Conservation (phyloP, 2,113 vertebrate species). For the Nesogale talazaci region DNA sequence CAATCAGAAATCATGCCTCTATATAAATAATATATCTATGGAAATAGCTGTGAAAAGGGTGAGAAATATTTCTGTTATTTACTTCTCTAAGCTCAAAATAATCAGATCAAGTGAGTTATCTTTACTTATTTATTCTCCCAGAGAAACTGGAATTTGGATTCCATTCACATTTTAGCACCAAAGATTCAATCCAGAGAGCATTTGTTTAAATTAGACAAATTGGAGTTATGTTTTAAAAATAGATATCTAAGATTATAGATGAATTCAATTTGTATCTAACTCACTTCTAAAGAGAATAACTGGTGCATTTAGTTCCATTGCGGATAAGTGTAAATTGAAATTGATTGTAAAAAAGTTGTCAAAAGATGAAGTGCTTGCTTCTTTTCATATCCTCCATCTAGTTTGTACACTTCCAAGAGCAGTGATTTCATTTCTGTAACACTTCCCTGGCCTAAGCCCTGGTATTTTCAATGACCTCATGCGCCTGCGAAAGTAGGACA, state of each 20-base stretch:
- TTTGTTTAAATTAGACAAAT: background rate
- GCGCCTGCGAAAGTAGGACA: too few species aligned
- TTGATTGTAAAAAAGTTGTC: too few species aligned
- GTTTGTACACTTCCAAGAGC: too few species aligned
- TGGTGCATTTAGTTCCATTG: background rate
- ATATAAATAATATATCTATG: background rate
- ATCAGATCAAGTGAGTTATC: background rate
- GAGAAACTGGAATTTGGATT: conserved; percentile 36
- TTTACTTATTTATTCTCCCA: background rate
- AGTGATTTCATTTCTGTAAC: too few species aligned
- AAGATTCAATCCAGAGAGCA: conserved; percentile 14
- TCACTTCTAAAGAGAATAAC: background rate
- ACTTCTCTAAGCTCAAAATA: background rate
- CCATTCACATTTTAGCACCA: background rate
- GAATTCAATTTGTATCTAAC: background rate
- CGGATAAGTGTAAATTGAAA: too few species aligned
- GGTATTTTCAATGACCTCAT: too few species aligned
- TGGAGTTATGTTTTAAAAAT: background rate
- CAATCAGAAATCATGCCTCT: background rate
- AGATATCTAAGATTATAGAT: conserved; percentile 2
- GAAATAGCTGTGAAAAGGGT: background rate
- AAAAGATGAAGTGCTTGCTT: too few species aligned
- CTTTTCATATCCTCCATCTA: too few species aligned
- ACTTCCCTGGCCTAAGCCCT: too few species aligned
- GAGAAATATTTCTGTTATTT: background rate